Evolutionary conservation across 1,140 invertebrate genomes (phyloP), one percentile per base, ranked within the genome.

Genomic region (Conopomorpha cramerella): DNA sequence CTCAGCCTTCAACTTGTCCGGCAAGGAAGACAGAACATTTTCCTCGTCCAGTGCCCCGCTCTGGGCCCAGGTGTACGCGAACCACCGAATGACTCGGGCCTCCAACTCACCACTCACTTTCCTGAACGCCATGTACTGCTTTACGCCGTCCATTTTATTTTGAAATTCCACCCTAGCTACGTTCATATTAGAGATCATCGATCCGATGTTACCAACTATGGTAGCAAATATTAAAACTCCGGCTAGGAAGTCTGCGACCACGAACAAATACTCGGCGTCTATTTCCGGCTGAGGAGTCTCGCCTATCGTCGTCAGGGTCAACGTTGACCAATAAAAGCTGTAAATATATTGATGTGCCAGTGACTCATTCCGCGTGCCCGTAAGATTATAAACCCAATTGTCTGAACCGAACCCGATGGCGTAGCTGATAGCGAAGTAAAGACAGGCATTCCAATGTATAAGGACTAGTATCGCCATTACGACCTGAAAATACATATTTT

Each of bases 141-240:
- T 98, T 0, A 98, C 91, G 1, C 90, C 90, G 54, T 98, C 95
- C 90, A 98, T 96, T 48, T 89, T 86, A 46, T 93, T 93, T 77
- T 97, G 95, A 72, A 97, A 97, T 55, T 97, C 93, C 0, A 94
- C 91, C 42, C 93, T 74, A 0, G 92, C 89, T 3, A 95, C 92
- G 68, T 96, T 96, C 93, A 97, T 97, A 59, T 97, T 96, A 6
- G 93, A 95, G 48, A 98, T 97, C 93, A 98, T 96, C 34, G 90
- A 93, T 34, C 95, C 93, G 41, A 94, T 93, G 74, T 96, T 92
- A 58, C 92, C 92, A 30, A 95, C 92, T 57, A 95, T 95, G 26
- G 92, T 95, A 27, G 92, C 90, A 55, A 92, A 94, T 46, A 95
- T 93, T 19, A 95, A 71, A 0, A 95, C 91, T 11, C 91, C 93